Evolutionary conservation across 2,888 invertebrate species (phyloP), one percentile per base, ranked within the genome.

Genomic region (Nomada fucata): DNA sequence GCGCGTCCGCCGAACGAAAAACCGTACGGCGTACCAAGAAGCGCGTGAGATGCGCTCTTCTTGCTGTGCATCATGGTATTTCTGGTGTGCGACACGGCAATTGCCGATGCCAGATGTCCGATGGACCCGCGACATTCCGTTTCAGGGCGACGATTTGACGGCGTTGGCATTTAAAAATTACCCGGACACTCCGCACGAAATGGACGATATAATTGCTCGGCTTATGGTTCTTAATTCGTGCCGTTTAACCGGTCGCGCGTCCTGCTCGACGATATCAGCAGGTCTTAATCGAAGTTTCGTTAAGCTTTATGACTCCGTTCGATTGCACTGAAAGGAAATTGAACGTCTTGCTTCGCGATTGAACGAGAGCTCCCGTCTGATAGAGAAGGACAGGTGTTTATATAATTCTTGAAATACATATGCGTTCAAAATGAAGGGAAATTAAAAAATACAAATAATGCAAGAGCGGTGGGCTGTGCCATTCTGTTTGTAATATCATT

Each of bases 1-100:
- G 73, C 79, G 79, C 84, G 83, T 74, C 63, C 75, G 44, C 60
- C 63, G 60, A 70, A 87, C 76, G 82, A 87, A 88, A 87, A 87
- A 84, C 52, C 23, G 10, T 36, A 36, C 15, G 26, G 71, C 76
- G 23, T 23, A 64, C 73, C 71, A 64, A 71, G 73, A 70, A 36
- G 76, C 75, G 78, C 76, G 81, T 76, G 82, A 78, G 84, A 74
- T 42, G 69, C 75, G 42, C 65, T 61, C 76, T 86, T 88, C 84
- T 88, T 85, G 79, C 65, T 36, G 61, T 64, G 11, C 75, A 65
- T 64, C 71, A 64, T 65, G 87, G 85, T 75, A 89, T 89, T 89
- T 87, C 82, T 85, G 82, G 76, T 80, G 84, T 80, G 84, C 83
- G 89, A 88, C 88, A 89, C 85, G 88, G 81, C 90, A 88, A 90